Conservation (phyloP, 2,113 vertebrate genomes). For the Alligator mississippiensis region DNA sequence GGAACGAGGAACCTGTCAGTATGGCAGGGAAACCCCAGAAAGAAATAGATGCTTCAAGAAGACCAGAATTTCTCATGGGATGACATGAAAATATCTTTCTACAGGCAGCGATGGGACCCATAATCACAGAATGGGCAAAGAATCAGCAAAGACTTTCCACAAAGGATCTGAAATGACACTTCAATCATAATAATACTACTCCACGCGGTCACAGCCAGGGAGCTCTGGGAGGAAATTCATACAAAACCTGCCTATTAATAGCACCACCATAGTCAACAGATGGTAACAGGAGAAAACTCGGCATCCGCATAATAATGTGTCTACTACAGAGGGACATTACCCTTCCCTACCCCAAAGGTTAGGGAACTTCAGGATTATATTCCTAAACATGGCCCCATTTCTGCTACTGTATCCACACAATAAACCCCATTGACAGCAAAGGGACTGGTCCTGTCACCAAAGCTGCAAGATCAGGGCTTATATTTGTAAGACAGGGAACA, state of each 20-base stretch:
- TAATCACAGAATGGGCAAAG: not conserved
- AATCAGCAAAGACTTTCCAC: not conserved
- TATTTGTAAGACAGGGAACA: not conserved
- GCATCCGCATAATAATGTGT: not conserved
- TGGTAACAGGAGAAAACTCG: fast-evolving
- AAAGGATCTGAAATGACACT: not conserved
- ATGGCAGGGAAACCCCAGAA: slow-evolving; percentile 15
- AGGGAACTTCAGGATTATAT: not conserved
- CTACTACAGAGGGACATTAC: not conserved
- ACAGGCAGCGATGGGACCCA: not conserved
- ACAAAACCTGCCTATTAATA: not conserved
- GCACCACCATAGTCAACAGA: not conserved
- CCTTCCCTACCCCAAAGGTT: not conserved
- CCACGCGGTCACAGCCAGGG: not conserved
- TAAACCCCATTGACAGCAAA: not conserved
- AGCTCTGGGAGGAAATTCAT: not conserved
- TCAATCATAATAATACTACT: not conserved
- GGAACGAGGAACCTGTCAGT: not conserved
- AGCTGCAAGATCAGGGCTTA: not conserved
- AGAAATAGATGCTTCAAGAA: not conserved
- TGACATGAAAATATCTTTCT: not conserved
- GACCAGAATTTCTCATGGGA: not conserved
- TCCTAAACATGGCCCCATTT: not conserved
- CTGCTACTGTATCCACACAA: not conserved
- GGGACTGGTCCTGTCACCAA: not conserved